Conservation (phyloP, 1,140 invertebrate species). For the Drosophila leontia region DNA sequence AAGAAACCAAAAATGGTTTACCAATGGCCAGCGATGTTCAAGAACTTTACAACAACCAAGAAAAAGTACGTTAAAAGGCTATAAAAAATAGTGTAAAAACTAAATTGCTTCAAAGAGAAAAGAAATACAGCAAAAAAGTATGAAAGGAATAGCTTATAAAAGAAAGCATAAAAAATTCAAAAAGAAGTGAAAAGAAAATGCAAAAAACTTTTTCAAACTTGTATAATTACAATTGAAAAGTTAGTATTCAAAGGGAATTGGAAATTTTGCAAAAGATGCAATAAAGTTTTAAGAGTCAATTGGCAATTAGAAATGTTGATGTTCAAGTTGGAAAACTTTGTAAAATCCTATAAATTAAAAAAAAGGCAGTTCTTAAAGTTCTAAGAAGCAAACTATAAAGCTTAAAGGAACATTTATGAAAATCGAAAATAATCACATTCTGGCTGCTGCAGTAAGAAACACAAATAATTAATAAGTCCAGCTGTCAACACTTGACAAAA, state of each 20-base stretch:
- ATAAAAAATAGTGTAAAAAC: slow-evolving; percentile 6
- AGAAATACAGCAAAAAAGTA: background rate
- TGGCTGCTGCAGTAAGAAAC: background rate
- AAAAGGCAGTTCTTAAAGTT: background rate
- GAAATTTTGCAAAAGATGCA: background rate
- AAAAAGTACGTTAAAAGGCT: background rate
- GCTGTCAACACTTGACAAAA: slow-evolving; percentile 38
- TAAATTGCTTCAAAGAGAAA: background rate
- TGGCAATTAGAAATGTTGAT: background rate
- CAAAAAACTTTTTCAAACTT: background rate
- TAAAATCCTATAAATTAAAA: background rate
- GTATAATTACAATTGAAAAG: background rate
- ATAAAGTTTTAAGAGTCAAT: slow-evolving; percentile 1
- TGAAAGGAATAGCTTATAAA: background rate
- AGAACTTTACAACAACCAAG: slow-evolving; percentile 68
- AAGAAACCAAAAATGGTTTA: slow-evolving; percentile 29
- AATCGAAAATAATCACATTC: slow-evolving; percentile 8
- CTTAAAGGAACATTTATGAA: background rate
- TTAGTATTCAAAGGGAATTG: background rate
- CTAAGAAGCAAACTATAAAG: background rate
- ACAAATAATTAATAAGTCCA: slow-evolving; percentile 47
- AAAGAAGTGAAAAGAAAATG: background rate
- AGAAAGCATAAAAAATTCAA: background rate
- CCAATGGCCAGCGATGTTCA: slow-evolving; percentile 55
- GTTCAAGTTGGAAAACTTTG: background rate